Evolutionary conservation across 2,113 vertebrate genomes (phyloP).

Genomic region (Lepisosteus osseus): DNA sequence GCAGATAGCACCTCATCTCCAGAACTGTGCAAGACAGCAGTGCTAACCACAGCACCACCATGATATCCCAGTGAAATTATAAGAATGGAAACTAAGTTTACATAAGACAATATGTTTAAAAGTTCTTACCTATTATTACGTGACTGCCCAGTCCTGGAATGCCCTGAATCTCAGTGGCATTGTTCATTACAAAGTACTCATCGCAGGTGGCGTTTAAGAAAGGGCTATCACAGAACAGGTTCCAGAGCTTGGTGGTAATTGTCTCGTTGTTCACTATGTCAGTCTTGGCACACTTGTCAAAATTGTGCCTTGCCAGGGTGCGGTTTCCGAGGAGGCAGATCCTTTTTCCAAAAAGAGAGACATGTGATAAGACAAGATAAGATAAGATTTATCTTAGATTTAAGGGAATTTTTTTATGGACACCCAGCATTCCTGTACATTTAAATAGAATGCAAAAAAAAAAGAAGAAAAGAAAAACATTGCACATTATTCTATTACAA

Average conservation of each 20-base stretch:
- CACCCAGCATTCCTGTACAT: too few species aligned
- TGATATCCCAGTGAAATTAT: too few species aligned
- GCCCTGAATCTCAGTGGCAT: constrained; percentile 79
- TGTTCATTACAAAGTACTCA: constrained; percentile 80
- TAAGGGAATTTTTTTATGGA: too few species aligned
- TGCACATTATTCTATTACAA: too few species aligned
- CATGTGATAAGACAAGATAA: too few species aligned
- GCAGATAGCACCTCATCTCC: too few species aligned
- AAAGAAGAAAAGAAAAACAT: too few species aligned
- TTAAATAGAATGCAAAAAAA: too few species aligned
- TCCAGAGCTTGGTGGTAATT: constrained; percentile 72
- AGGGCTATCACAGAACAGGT: constrained; percentile 73
- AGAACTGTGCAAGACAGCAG: too few species aligned
- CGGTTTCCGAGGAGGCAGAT: constrained; percentile 91
- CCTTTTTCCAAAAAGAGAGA: constrained; percentile 44
- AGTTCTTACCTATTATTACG: constrained; percentile 71
- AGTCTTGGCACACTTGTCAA: constrained; percentile 78
- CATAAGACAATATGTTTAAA: not conserved
- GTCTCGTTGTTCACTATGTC: constrained; percentile 61
- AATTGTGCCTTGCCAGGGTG: constrained; percentile 71
- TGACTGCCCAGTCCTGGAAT: constrained; percentile 86
- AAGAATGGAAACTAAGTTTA: too few species aligned
- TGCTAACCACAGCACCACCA: too few species aligned
- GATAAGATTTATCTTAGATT: too few species aligned
- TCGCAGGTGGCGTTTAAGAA: constrained; percentile 70